These are phyloP conservation scores for Gastracanthus pulcherrimus DNA, from an alignment of 2,888 invertebrate genomes.

Conservation along the genomic window DNA sequence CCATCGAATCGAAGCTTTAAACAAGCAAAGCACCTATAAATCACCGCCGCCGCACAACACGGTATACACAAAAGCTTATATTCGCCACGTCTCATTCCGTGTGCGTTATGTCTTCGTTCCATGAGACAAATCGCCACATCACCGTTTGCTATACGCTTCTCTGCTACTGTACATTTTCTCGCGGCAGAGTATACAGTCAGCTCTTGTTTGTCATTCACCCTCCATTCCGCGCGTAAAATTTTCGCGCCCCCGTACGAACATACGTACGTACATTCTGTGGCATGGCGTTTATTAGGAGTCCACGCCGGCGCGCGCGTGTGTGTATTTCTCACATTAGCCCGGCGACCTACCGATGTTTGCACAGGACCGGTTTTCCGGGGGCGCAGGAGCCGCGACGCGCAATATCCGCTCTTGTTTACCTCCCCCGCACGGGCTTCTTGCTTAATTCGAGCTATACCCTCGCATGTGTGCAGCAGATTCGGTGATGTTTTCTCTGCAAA, in stretches of 20 bases:
- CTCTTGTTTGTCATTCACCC: conserved; percentile 37
- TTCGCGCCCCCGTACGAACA: too few species aligned
- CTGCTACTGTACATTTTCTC: not conserved
- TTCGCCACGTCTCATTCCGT: conserved; percentile 29
- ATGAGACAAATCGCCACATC: conserved; percentile 52
- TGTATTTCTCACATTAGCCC: conserved; percentile 75
- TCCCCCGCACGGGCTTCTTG: conserved; percentile 61
- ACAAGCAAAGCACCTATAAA: conserved; percentile 30
- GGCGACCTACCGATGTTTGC: conserved; percentile 64
- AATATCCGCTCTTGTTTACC: conserved; percentile 74
- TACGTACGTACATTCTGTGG: too few species aligned
- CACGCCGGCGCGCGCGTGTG: conserved; percentile 62
- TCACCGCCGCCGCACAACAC: not conserved
- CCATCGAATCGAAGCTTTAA: not conserved
- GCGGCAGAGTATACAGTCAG: not conserved
- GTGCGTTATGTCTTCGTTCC: conserved; percentile 50
- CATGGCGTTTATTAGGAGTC: conserved; percentile 44
- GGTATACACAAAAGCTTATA: too few species aligned
- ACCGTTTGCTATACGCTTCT: too few species aligned
- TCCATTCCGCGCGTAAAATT: conserved; percentile 49
- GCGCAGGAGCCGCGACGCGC: conserved; percentile 68
- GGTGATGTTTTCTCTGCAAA: conserved; percentile 68
- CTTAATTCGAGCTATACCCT: conserved; percentile 67
- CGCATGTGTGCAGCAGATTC: not conserved
- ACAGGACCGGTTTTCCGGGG: conserved; percentile 73